Evolutionary conservation across 2,888 invertebrate genomes (phyloP).

Genomic region (Lissonota sp.): DNA sequence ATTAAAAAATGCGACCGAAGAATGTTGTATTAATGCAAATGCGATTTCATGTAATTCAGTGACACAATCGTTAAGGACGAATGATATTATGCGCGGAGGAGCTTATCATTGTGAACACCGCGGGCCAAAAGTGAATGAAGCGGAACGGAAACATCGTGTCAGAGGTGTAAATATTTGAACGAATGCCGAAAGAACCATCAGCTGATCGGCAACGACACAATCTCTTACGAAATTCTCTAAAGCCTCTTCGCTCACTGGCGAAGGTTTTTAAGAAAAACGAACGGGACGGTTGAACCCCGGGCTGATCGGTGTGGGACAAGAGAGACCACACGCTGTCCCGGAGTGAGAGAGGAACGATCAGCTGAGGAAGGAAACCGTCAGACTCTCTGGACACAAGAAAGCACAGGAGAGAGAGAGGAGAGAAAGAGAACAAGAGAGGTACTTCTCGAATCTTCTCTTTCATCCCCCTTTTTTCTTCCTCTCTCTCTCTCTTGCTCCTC

Average conservation of each 20-base stretch:
- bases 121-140: constrained; percentile 24
- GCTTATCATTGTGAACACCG: not conserved
- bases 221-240: constrained; percentile 49
- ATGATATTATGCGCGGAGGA: not conserved
- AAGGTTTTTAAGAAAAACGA: constrained; percentile 48
- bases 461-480: constrained; percentile 14
- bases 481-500: constrained; percentile 9
- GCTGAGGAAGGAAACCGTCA: constrained; percentile 54
- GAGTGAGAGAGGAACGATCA: constrained; percentile 57
- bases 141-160: constrained; percentile 4
- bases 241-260: constrained; percentile 22
- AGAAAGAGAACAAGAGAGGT: constrained; percentile 15
- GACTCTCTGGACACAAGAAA: constrained; percentile 47
- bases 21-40: not conserved
- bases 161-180: constrained; percentile 47
- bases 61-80: not conserved
- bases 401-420: constrained; percentile 16
- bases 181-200: constrained; percentile 19
- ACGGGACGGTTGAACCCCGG: constrained; percentile 11
- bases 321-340: constrained; percentile 30
- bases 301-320: not conserved
- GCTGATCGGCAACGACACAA: constrained; percentile 35
- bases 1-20: not conserved
- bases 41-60: not conserved
- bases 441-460: constrained; percentile 23